Evolutionary conservation across 2,888 invertebrate species (phyloP), one percentile per base, ranked within the genome.

Genomic region (Ganaspis brasiliensis): DNA sequence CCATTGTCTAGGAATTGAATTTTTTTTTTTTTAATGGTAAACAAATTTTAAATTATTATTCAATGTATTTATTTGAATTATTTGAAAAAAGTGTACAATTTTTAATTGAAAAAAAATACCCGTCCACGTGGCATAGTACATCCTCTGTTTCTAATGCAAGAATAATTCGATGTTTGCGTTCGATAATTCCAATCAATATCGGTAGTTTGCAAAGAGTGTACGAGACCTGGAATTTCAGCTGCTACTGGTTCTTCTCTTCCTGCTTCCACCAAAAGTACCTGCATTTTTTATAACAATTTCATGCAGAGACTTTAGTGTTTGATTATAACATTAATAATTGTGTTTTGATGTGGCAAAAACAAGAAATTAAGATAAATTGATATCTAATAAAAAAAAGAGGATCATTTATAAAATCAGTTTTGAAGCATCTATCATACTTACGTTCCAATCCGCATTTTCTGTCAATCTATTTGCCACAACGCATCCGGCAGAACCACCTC

Each of bases 111-210:
- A 49, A 52, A 16, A 52, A 52, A 52, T 52, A 52, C 52, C 8
- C 52, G 0, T 0, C 98, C 98, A 31, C 98, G 93, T 0, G 97
- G 97, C 97, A 97, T 97, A 91, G 97, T 97, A 90, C 97, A 97
- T 52, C 97, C 93, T 8, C 95, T 95, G 37, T 95, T 94, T 85
- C 94, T 94, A 96, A 97, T 96, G 89, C 97, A 97, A 14, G 95
- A 94, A 3, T 94, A 95, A 55, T 95, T 95, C 84, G 96, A 95
- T 0, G 97, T 97, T 89, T 98, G 97, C 0, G 96, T 97, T 91
- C 97, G 97, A 91, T 97, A 98, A 87, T 97, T 95, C 98, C 98
- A 98, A 90, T 98, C 98, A 74, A 97, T 92, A 88, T 96, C 95
- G 80, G 96, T 97, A 14, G 97, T 92, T 90, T 97, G 97, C 72